Evolutionary conservation across 1,140 invertebrate species (phyloP), one percentile per base, ranked within the genome.

Genomic region (Platyura marginata): DNA sequence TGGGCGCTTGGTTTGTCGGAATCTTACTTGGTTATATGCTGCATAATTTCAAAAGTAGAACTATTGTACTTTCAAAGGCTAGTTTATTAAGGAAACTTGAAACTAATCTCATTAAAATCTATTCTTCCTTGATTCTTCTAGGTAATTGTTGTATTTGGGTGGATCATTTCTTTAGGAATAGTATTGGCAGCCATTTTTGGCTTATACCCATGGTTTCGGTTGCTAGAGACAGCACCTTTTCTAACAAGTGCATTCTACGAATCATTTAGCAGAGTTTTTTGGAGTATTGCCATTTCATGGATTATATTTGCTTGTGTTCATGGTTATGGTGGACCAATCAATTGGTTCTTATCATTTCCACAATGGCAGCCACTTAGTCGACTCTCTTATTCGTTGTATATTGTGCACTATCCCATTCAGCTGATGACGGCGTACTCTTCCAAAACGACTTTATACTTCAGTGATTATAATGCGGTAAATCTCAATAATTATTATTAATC

Each of bases 301-400:
- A 63, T 85, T 10, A 68, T 81, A 3, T 73, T 77, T 35, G 74
- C 75, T 3, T 79, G 79, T 49, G 56, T 66, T 3, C 63, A 70
- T 40, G 75, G 73, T 22, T 72, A 74, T 52, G 79, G 73, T 46
- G 77, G 68, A 40, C 51, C 63, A 21, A 59, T 69, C 22, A 65
- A 69, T 38, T 62, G 61, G 52, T 61, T 71, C n/a, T 49, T 71
- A 3, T 63, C 62, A 5, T 51, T 59, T 5, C 46, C 52, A 1
- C 45, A 69, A 16, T 71, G 67, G 66, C 68, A 71, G 49, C 48
- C 70, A 0, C 49, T 66, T 0, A 59, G 63, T 11, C 56, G 57
- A 25, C 48, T 71, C 2, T 66, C 66, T 0, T 70, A 66, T 44
- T 64, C 58, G 3, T 66, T 67, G 49, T 71, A 70, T 47, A 42